These are phyloP conservation scores for Dolichoris vasculosae DNA, from an alignment of 1,140 invertebrate species.

Conservation along the genomic window DNA sequence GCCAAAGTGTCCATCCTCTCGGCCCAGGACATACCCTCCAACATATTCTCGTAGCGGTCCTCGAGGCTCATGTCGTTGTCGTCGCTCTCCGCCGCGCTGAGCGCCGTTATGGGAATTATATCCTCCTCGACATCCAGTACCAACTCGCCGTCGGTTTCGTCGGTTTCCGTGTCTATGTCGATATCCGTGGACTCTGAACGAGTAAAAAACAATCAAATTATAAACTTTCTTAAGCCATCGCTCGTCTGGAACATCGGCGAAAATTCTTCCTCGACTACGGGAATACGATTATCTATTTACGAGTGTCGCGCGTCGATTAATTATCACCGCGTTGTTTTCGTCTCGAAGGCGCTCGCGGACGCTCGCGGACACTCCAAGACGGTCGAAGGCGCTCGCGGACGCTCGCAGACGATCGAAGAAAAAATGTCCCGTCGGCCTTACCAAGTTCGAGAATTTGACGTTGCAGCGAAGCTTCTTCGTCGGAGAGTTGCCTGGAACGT, in stretches of 20 bases:
- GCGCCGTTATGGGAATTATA: slow-evolving; percentile 53
- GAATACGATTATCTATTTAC: too few relatives aligned
- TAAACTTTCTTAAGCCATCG: too few relatives aligned
- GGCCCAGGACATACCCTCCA: slow-evolving; percentile 85
- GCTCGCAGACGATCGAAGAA: neutral
- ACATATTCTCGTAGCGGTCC: slow-evolving; percentile 80
- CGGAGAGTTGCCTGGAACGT: slow-evolving; percentile 79
- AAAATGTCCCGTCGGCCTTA: neutral
- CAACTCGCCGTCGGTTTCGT: slow-evolving; percentile 84
- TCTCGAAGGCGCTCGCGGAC: too few relatives aligned
- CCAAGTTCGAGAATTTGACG: slow-evolving; percentile 84
- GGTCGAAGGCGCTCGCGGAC: too few relatives aligned
- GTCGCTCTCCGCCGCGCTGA: slow-evolving; percentile 56
- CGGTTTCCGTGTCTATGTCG: slow-evolving; percentile 87
- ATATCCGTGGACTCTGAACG: slow-evolving; percentile 83
- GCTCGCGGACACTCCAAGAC: too few relatives aligned
- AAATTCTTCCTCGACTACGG: too few relatives aligned
- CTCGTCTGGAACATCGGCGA: too few relatives aligned
- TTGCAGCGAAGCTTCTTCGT: slow-evolving; percentile 87
- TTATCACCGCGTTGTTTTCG: too few relatives aligned
- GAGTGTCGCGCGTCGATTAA: too few relatives aligned
- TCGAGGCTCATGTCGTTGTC: slow-evolving; percentile 69
- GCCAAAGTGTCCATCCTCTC: slow-evolving; percentile 86
- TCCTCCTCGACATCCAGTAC: slow-evolving; percentile 78
- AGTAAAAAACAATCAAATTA: neutral